phyloP scores from a whole-genome alignment of 2,888 invertebrate species.

The Bruchidius siliquastri region DNA sequence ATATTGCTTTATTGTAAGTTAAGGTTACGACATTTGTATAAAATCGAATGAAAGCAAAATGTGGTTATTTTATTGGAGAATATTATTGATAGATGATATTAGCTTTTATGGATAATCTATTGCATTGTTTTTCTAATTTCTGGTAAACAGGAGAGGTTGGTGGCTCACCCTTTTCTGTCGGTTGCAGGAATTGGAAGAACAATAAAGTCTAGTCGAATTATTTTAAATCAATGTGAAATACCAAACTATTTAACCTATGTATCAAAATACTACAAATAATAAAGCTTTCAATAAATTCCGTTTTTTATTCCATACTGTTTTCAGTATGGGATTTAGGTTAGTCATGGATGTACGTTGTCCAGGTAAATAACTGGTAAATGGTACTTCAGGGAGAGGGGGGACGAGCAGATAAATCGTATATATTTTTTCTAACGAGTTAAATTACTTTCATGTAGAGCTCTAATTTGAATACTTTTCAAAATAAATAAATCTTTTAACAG shows the following conservation, averaged over 20 bases:
- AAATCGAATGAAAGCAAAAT: conserved; percentile 32
- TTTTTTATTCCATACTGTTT: no score
- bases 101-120: conserved; percentile 25
- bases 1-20: conserved; percentile 37
- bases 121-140: background rate
- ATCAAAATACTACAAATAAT: conserved; percentile 39
- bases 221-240: conserved; percentile 44
- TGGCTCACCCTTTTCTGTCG: conserved; percentile 34
- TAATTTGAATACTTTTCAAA: no score
- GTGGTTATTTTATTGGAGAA: conserved; percentile 17
- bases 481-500: no score
- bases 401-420: no score
- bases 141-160: conserved; percentile 28
- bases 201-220: conserved; percentile 16
- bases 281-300: conserved; percentile 40
- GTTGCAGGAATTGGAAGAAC: conserved; percentile 15
- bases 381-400: no score
- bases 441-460: no score
- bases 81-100: conserved; percentile 12
- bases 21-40: conserved; percentile 41
- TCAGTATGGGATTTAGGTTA: no score
- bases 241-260: conserved; percentile 41
- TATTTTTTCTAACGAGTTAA: no score
- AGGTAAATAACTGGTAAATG: no score
- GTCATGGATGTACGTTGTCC: no score